Conservation (phyloP, 2,797 vertebrate species). For the Mormyrus proboscirostris region DNA sequence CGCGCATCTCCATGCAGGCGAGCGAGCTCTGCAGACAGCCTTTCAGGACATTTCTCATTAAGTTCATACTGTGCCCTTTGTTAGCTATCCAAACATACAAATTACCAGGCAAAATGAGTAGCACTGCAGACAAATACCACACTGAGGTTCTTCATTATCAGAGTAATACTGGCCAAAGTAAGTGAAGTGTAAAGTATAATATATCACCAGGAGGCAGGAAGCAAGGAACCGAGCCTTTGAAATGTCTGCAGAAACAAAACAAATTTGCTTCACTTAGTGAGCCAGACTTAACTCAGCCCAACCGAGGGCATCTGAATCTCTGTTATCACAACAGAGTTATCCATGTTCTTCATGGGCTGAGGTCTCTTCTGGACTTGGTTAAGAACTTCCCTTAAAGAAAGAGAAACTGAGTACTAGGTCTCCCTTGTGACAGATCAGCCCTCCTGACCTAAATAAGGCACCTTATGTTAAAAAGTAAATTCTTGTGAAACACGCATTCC, state of each 20-base stretch:
- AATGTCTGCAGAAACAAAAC: background rate
- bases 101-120: conserved; percentile 49
- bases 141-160: background rate
- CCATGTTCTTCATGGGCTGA: background rate
- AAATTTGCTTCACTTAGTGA: background rate
- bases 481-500: background rate
- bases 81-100: conserved; percentile 54
- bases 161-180: background rate
- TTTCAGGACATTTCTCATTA: conserved; percentile 57
- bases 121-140: conserved; percentile 30
- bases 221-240: background rate
- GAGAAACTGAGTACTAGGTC: background rate
- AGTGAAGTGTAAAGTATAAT: conserved; percentile 3
- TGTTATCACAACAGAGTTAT: background rate
- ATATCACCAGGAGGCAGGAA: background rate
- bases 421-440: background rate
- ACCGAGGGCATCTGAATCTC: background rate
- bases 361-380: background rate
- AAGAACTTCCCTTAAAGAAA: background rate
- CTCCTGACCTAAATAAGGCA: background rate
- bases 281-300: background rate
- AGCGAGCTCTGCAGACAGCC: conserved; percentile 49
- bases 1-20: conserved; percentile 36
- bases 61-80: conserved; percentile 57
- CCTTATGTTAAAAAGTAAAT: background rate